Percentiles rank a stretch among this genome's conserved stretches.
These are phyloP conservation scores for Mellilla xanthometata DNA, from an alignment of 2,888 invertebrate species.

Conservation along the genomic window DNA sequence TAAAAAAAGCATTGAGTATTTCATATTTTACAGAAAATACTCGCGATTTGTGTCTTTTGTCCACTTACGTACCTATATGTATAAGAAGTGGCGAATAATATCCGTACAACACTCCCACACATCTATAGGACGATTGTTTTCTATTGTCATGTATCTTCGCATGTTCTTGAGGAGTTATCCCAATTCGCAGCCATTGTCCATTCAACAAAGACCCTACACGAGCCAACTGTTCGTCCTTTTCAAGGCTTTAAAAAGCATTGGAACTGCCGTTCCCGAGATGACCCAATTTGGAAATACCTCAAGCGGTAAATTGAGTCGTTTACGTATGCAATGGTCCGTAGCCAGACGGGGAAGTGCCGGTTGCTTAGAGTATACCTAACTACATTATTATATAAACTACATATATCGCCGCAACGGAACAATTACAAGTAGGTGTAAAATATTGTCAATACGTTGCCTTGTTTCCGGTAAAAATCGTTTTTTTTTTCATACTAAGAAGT, in stretches of 20 bases:
- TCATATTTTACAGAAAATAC: no score
- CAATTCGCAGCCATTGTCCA: slow-evolving; percentile 67
- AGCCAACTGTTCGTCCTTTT: slow-evolving; percentile 40
- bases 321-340: slow-evolving; percentile 39
- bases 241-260: slow-evolving; percentile 31
- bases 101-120: slow-evolving; percentile 22
- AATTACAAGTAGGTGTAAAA: no score
- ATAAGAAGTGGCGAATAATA: slow-evolving; percentile 15
- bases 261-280: slow-evolving; percentile 31
- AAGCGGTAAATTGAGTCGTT: slow-evolving; percentile 51
- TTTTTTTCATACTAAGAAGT: neutral
- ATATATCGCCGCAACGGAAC: no score
- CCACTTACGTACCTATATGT: no score
- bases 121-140: slow-evolving; percentile 50
- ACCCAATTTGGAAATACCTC: slow-evolving; percentile 50
- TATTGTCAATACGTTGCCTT: no score
- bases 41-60: no score
- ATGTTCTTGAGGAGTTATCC: slow-evolving; percentile 56
- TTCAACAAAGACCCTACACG: slow-evolving; percentile 58
- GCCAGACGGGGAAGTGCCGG: slow-evolving; percentile 31
- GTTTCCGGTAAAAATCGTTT: no score
- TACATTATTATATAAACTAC: no score
- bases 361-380: neutral
- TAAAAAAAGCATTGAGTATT: neutral
- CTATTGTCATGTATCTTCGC: slow-evolving; percentile 54